These are phyloP conservation scores for Campoletis sonorensis DNA, from an alignment of 1,140 invertebrate genomes.

Conservation along the genomic window DNA sequence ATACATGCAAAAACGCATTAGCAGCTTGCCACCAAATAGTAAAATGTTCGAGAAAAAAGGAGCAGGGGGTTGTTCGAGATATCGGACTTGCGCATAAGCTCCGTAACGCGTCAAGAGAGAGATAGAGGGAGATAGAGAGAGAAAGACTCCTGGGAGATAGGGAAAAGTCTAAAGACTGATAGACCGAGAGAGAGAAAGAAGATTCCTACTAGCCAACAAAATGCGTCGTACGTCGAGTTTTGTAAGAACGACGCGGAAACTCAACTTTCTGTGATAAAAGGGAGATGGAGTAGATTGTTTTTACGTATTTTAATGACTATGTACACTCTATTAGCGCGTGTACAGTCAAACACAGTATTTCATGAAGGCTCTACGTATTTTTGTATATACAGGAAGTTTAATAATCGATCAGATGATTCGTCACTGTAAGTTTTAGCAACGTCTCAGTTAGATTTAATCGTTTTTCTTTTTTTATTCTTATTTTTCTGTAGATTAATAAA, in stretches of 20 bases:
- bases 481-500: background rate
- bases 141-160: background rate
- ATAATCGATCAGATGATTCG: too few relatives aligned
- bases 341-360: background rate
- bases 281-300: background rate
- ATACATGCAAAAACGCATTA: background rate
- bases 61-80: constrained; percentile 19
- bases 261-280: constrained; percentile 4
- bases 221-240: background rate
- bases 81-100: constrained; percentile 33
- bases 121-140: background rate
- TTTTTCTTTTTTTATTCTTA: too few relatives aligned
- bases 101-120: background rate
- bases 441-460: too few relatives aligned
- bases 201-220: constrained; percentile 1
- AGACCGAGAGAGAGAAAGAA: background rate
- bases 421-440: background rate
- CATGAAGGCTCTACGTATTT: background rate
- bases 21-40: background rate
- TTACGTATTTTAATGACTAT: background rate
- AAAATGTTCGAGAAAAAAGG: background rate
- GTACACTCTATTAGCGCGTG: background rate
- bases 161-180: too few relatives aligned
- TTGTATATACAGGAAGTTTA: too few relatives aligned
- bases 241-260: constrained; percentile 12